These are phyloP conservation scores for Hyles lineata DNA, from an alignment of 2,888 invertebrate species.

Conservation along the genomic window DNA sequence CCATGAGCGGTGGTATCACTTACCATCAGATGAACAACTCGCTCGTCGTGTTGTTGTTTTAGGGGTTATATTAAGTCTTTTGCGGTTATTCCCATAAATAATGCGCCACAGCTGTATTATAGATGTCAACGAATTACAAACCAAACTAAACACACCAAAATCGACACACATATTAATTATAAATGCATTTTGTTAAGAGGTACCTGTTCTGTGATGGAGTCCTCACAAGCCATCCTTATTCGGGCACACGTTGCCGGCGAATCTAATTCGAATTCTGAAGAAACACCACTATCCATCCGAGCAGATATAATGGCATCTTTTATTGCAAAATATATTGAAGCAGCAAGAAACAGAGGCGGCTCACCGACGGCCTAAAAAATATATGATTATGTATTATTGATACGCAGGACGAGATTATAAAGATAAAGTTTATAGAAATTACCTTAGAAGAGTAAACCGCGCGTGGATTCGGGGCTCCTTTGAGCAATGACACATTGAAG, in stretches of 20 bases:
- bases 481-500: slow-evolving; percentile 93
- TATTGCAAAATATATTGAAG: slow-evolving; percentile 94
- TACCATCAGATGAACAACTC: too few relatives aligned
- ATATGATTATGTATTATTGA: neutral
- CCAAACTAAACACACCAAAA: neutral
- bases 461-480: slow-evolving; percentile 91
- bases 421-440: slow-evolving; percentile 14
- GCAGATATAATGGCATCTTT: slow-evolving; percentile 93
- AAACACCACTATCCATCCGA: slow-evolving; percentile 87
- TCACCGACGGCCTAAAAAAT: slow-evolving; percentile 94
- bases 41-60: too few relatives aligned
- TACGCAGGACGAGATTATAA: neutral
- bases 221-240: slow-evolving; percentile 95
- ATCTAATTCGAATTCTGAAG: slow-evolving; percentile 86
- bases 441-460: slow-evolving; percentile 96
- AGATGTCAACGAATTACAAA: neutral
- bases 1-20: too few relatives aligned
- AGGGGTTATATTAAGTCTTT: too few relatives aligned
- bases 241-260: slow-evolving; percentile 95
- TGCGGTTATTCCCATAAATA: too few relatives aligned
- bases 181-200: neutral
- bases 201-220: slow-evolving; percentile 91
- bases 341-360: slow-evolving; percentile 95
- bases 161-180: neutral
- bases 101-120: too few relatives aligned